A percentile compares a stretch with the other conserved stretches of the same genome.
Evolutionary conservation across 2,797 vertebrate genomes (phyloP).

Genomic region (Ptychadena robeensis): DNA sequence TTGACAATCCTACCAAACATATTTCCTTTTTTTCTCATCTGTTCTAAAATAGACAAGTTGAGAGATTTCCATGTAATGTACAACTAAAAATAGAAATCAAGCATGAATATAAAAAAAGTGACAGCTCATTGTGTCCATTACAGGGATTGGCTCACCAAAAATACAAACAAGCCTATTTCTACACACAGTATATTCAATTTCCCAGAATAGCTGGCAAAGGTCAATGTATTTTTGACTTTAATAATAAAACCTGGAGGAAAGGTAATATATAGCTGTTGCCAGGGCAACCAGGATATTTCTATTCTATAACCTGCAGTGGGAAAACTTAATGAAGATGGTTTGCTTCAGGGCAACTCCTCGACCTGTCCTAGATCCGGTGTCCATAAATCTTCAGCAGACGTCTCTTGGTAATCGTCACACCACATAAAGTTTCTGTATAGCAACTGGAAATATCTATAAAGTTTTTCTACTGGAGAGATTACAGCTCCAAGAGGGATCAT

Average conservation of each 20-base stretch:
- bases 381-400: no score
- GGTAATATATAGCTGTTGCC: no score
- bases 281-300: no score
- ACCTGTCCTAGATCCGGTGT: no score
- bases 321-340: no score
- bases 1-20: no score
- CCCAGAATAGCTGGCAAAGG: background rate
- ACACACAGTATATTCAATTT: background rate
- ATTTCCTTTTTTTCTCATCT: background rate
- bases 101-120: background rate
- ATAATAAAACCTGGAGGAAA: background rate
- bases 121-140: background rate
- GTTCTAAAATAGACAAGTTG: background rate
- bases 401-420: no score
- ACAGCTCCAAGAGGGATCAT: no score
- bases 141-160: background rate
- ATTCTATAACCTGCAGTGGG: no score
- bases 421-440: background rate
- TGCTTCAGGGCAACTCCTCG: no score
- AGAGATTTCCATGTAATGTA: background rate
- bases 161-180: background rate
- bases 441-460: no score
- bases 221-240: background rate
- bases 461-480: no score
- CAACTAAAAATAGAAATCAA: background rate